Base-by-base conservation (phyloP, 2,797 vertebrate species). In the Vultur gryphus region DNA sequence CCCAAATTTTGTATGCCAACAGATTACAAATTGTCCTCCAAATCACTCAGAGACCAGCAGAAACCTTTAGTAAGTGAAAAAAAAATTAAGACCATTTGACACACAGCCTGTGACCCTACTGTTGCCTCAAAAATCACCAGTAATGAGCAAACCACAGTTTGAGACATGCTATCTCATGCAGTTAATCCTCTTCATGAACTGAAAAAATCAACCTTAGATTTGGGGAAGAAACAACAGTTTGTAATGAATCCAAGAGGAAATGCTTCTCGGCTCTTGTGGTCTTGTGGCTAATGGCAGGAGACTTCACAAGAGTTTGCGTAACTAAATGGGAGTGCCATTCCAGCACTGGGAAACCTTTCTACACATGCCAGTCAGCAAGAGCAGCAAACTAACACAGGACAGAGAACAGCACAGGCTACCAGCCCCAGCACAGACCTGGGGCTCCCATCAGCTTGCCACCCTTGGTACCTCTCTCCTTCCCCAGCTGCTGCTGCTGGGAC, bases 221-320 rank as follows among this genome's bases (percentile, higher is more conserved):
- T 70, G 33, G 4, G 29, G 28, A 86, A 79, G 26, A 85, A 93
- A 77, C 10, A 58, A 28, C 16, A 48, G 21, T 33, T 51, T 51
- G 25, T 29, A 85, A 71, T 0, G 1, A 93, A 84, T 31, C 13
- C 48, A 88, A 64, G n/a, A 61, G 9, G 19, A 73, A 87, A 90
- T 0, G 1, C 13, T 29, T 52, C 33, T 3, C 37, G 9, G 9
- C 12, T 75, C 1, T 52, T 14, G 17, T 9, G 20, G 24, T 48
- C 39, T 39, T 61, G 16, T 6, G 28, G 46, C 62, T 76, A 61
- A 78, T 2, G 4, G 61, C 35, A 92, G 41, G 10, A 88, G 28
- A 57, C 52, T 52, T 58, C 25, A 41, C 11, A n/a, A 31, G 46
- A 67, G 21, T 39, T 84, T 51, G 46, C 1, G 0, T 18, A 44